A percentile compares a stretch with the other conserved stretches of the same genome.
Evolutionary conservation across 2,113 vertebrate species (phyloP).

Genomic region (Poeciliopsis prolifica): DNA sequence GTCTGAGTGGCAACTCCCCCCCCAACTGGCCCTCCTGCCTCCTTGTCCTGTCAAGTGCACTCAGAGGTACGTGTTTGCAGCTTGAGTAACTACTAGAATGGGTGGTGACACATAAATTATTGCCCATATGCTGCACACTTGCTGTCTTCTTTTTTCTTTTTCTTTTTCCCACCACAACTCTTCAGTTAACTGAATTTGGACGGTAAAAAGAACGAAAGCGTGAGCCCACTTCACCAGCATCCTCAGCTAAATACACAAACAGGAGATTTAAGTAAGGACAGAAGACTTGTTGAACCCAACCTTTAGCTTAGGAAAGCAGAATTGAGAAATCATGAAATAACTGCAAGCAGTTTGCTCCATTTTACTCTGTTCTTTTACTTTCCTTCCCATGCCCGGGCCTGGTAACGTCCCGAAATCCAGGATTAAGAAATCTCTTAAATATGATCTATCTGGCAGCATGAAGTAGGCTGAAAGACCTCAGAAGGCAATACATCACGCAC

Average conservation of each 20-base stretch:
- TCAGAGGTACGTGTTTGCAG: constrained; percentile 62
- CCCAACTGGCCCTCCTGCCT: background rate
- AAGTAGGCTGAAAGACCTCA: too few relatives aligned
- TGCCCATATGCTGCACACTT: constrained; percentile 27
- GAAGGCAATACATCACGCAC: too few relatives aligned
- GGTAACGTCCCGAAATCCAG: background rate
- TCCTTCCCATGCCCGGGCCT: background rate
- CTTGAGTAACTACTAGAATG: constrained; percentile 73
- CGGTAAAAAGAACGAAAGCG: background rate
- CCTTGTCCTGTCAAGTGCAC: constrained; percentile 25
- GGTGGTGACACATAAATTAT: constrained; percentile 55
- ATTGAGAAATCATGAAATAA: too few relatives aligned
- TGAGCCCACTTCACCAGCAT: background rate
- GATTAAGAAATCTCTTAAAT: background rate
- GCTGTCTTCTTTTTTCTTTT: constrained; percentile 3
- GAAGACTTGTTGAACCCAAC: too few relatives aligned
- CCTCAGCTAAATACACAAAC: too few relatives aligned
- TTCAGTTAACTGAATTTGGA: constrained; percentile 44
- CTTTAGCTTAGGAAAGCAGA: too few relatives aligned
- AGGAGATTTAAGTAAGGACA: too few relatives aligned
- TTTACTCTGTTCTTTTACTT: background rate
- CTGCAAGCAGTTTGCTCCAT: background rate
- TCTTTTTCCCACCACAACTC: background rate
- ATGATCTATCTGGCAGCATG: background rate
- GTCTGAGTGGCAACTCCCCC: constrained; percentile 37